Base-by-base conservation (phyloP, 2,888 invertebrate genomes). In the Tipula unca region DNA sequence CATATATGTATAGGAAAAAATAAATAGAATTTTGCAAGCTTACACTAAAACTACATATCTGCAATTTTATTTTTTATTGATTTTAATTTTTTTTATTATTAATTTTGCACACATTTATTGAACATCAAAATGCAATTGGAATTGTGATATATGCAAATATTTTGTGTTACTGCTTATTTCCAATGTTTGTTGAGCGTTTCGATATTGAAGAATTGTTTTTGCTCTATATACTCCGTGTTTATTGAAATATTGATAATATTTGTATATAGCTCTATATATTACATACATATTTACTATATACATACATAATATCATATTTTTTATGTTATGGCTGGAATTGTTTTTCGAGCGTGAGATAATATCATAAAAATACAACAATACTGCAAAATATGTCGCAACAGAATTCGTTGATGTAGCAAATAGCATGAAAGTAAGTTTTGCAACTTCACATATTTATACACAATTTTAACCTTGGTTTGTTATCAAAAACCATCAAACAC, bases 111-210 rank as follows among this genome's bases (percentile, higher is more conserved):
- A 25, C 69, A 69, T 54, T 54, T 54, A 54, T 54, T 69, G 69
- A 69, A 69, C 69, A 69, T 69, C 69, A 69, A 69, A 69, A 69
- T 69, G 69, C 69, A 69, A 69, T 69, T 69, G 69, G 25, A 69
- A 69, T 25, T 69, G 25, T 69, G 69, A 69, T 69, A 69, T 69
- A 69, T 69, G 69, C 25, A 69, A 69, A 69, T 69, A 25, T 69
- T 69, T 20, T 69, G 69, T 69, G 69, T 69, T 69, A 17, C 25
- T 69, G 69, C 69, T 69, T 69, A 69, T 69, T 69, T 25, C 10
- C 69, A 69, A 54, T 54, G 17, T 54, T 54, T 54, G 48, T 54
- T 54, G 48, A 54, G 69, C 25, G 10, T 69, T 69, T 69, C 25
- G 69, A 69, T 25, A 69, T 69, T 69, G 69, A 69, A 69, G n/a